Evolutionary conservation across 2,888 invertebrate species (phyloP), one percentile per base, ranked within the genome.

Genomic region (Sarcophaga subvicina): DNA sequence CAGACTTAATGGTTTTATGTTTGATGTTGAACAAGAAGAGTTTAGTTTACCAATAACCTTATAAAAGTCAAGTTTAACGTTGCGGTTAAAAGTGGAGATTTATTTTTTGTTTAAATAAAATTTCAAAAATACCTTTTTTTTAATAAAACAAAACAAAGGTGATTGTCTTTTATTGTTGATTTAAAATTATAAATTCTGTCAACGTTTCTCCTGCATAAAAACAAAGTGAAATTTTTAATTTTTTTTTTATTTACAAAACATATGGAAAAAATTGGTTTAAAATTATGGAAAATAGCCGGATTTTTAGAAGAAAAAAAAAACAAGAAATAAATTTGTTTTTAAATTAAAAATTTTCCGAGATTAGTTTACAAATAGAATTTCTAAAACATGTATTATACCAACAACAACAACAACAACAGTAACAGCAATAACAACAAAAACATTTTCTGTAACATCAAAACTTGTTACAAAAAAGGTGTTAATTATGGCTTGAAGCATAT

Each of bases 151-250:
- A 54, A 54, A 71, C 70, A 82, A 76, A 82, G 27, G 70, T 82
- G 25, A 45, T 54, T 83, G 69, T 79, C 69, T 83, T n/a, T 63
- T 45, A 63, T 10, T 63, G 62, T 4, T 60, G 17, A 75, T n/a
- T 17, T 27, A 70, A 73, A 80, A 80, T 84, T 87, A 84, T 49
- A 22, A 80, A 87, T 87, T 84, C 87, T 49, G 63, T 54, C 54
- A 75, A 75, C 87, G 81, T 87, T 72, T 60, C 11, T 6, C 10
- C 6, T 4, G 64, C 12, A 17, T 73, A 71, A 20, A 73, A 72
- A 47, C 17, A 81, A 80, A 87, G 82, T 82, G 81, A 81, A 82
- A 78, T 73, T 78, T 73, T 73, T 10, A 63, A 22, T 62, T 12
- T 10, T 54, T 54, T 49, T 14, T 54, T 54, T 54, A 54, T 54